Percentiles rank a stretch among this genome's conserved stretches.
These are phyloP conservation scores for Diplosoma virens DNA, from an alignment of 23 tunicate species.

Conservation along the genomic window DNA sequence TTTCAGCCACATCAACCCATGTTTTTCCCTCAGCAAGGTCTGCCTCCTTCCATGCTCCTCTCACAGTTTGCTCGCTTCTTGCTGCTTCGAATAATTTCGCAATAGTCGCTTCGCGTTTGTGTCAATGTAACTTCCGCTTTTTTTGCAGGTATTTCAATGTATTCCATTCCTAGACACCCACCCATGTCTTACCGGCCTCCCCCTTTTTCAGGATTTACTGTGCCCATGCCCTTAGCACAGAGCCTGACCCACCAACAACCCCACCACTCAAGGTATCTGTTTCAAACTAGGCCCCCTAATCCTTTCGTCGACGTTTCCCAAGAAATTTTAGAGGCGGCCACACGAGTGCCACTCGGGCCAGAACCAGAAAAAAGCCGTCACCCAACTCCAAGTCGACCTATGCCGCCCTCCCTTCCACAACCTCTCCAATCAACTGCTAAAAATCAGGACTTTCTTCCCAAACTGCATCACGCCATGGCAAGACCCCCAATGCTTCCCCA, in stretches of 20 bases:
- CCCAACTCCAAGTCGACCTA: neutral
- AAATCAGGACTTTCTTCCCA: neutral
- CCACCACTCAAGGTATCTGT: neutral
- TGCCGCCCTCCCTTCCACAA: neutral
- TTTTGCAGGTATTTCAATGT: constrained; percentile 7
- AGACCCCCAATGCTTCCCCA: neutral
- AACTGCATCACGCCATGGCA: neutral
- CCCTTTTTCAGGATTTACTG: neutral
- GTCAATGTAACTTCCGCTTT: neutral
- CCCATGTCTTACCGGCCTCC: neutral
- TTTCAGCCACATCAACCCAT: constrained; percentile 21
- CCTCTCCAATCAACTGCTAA: no score
- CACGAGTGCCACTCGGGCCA: neutral
- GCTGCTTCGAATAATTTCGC: no score
- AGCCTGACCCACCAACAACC: constrained; percentile 1
- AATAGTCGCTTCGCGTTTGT: no score
- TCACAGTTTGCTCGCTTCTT: no score
- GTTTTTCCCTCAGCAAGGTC: constrained; percentile 19
- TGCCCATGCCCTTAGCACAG: neutral
- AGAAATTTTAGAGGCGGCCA: neutral
- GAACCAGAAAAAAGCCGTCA: constrained; percentile 3
- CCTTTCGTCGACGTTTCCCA: neutral
- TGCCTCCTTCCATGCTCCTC: neutral
- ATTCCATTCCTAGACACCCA: constrained; percentile 3
- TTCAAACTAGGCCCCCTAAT: neutral